Evolutionary conservation across 2,113 vertebrate genomes (phyloP).

Genomic region (Himantopus leucocephalus): DNA sequence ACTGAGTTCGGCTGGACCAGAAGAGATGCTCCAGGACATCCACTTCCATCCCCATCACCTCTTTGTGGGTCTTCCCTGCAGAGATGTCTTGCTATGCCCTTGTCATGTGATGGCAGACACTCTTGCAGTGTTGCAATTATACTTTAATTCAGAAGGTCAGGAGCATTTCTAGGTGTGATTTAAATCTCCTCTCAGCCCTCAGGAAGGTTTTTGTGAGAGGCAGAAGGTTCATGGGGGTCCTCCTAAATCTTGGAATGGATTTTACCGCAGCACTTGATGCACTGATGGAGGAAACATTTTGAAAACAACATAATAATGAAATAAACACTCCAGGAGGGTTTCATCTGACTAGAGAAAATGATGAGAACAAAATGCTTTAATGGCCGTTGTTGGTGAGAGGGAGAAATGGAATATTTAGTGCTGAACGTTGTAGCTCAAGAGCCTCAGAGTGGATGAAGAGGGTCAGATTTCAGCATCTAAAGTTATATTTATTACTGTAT

Average conservation of each 20-base stretch:
- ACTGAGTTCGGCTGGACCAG: background rate
- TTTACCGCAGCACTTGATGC: background rate
- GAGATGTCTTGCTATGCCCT: too few species aligned
- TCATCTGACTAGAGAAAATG: background rate
- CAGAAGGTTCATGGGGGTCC: background rate
- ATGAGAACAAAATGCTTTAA: background rate
- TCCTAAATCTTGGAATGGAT: background rate
- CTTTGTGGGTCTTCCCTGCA: background rate
- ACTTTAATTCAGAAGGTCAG: background rate
- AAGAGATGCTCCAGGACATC: background rate
- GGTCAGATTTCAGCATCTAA: background rate
- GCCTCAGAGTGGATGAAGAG: background rate
- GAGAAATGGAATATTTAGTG: background rate
- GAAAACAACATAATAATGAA: background rate
- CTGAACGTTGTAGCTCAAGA: background rate
- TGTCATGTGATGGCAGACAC: rapidly evolving
- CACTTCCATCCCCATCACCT: background rate
- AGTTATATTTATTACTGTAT: background rate
- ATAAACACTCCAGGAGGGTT: background rate
- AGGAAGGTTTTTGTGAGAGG: background rate
- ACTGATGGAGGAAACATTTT: background rate
- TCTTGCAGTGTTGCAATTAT: background rate
- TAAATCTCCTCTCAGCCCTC: background rate
- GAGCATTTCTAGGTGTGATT: background rate
- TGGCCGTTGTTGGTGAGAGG: background rate